Evolutionary conservation across 2,888 invertebrate species (phyloP).

Genomic region (Palloptera scutellata): DNA sequence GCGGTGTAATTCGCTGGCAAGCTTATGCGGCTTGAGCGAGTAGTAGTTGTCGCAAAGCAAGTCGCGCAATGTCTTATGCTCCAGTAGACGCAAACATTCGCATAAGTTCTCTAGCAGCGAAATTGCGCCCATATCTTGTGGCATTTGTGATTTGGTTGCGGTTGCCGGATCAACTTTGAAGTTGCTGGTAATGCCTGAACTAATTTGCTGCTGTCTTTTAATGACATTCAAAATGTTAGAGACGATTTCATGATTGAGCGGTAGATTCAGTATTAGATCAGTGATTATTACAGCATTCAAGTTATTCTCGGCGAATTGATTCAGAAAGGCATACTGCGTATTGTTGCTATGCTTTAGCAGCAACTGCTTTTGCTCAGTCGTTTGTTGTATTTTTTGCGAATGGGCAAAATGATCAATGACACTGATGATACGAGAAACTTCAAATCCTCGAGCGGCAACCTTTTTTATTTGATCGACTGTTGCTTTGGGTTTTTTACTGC

Average conservation of each 20-base stretch:
- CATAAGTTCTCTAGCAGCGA: constrained; percentile 53
- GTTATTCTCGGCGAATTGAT: constrained; percentile 54
- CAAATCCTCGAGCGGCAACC: constrained; percentile 68
- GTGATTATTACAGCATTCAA: constrained; percentile 56
- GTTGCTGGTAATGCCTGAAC: background rate
- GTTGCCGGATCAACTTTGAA: constrained; percentile 9
- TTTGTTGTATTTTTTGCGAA: constrained; percentile 52
- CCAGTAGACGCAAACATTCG: constrained; percentile 56
- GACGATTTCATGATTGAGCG: constrained; percentile 59
- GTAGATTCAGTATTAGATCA: constrained; percentile 59
- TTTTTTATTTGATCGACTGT: constrained; percentile 66
- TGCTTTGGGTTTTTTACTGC: constrained; percentile 40
- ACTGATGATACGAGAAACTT: constrained; percentile 70
- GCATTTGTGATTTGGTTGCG: constrained; percentile 36
- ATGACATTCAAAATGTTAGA: constrained; percentile 57
- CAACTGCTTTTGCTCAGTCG: constrained; percentile 48
- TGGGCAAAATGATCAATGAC: constrained; percentile 69
- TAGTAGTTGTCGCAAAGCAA: constrained; percentile 52
- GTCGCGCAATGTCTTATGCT: constrained; percentile 48
- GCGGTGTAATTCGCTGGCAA: constrained; percentile 51
- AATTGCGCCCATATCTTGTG: constrained; percentile 55
- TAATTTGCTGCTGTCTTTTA: constrained; percentile 52
- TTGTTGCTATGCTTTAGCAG: constrained; percentile 52
- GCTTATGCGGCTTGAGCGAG: constrained; percentile 49
- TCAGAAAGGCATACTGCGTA: constrained; percentile 54